Evolutionary conservation across 2,113 vertebrate species (phyloP).

Genomic region (Tretioscincus oriximinensis): DNA sequence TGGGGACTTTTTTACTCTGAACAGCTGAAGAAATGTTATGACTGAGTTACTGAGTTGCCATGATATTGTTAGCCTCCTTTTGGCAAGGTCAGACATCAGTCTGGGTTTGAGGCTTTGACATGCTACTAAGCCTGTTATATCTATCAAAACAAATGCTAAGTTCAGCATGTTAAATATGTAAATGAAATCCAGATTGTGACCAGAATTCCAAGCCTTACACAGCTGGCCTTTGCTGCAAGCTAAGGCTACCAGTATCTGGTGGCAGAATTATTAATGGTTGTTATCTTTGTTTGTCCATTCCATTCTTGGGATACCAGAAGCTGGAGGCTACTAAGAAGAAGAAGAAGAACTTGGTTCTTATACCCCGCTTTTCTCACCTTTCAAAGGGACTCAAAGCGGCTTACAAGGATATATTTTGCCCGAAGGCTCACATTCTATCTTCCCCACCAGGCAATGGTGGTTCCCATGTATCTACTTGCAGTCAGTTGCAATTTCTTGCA

Average conservation of each 20-base stretch:
- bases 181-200: not conserved
- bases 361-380: too few species aligned
- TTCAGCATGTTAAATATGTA: not conserved
- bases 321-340: too few species aligned
- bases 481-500: too few species aligned
- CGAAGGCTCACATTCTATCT: too few species aligned
- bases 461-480: too few species aligned
- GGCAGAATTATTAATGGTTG: not conserved
- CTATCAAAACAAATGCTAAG: not conserved
- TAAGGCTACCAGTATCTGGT: not conserved
- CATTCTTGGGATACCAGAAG: too few species aligned
- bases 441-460: too few species aligned
- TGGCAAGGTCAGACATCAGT: conserved; percentile 17
- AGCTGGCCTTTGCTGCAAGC: not conserved
- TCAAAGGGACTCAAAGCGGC: too few species aligned
- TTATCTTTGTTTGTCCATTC: not conserved
- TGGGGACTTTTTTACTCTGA: not conserved
- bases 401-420: too few species aligned
- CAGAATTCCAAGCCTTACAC: not conserved
- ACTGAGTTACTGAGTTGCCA: conserved; percentile 24
- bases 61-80: conserved; percentile 24
- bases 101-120: not conserved
- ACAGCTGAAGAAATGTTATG: conserved; percentile 21
- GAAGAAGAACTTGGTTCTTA: too few species aligned
- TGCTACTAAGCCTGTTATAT: not conserved